phyloP scores from a whole-genome alignment of 2,888 invertebrate genomes.

The Leistus spinibarbis region DNA sequence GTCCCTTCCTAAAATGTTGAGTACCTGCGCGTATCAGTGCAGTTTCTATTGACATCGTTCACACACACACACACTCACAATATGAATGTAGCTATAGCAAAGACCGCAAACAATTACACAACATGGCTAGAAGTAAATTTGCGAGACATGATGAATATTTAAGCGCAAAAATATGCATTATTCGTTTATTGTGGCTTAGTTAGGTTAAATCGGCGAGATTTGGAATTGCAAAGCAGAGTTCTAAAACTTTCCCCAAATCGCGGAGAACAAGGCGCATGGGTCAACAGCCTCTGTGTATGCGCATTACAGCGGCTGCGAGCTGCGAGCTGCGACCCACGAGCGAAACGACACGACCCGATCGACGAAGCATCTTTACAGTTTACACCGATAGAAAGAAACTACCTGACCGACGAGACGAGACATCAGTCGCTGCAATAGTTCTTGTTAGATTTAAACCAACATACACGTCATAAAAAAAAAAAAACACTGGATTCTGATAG shows the following conservation, averaged over 20 bases:
- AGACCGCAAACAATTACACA: not conserved
- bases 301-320: not conserved
- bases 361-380: not conserved
- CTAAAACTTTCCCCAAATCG: conserved; percentile 36
- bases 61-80: not conserved
- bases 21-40: not conserved
- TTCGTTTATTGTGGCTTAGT: not conserved
- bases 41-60: not conserved
- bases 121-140: not conserved
- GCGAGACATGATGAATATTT: not conserved
- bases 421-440: too few relatives aligned
- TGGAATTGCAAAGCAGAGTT: conserved; percentile 5
- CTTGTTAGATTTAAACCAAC: too few relatives aligned
- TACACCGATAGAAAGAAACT: conserved; percentile 3
- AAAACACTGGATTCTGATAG: not conserved
- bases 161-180: not conserved
- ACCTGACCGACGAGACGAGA: not conserved
- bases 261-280: conserved; percentile 2
- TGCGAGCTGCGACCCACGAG: not conserved
- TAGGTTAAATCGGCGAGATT: not conserved
- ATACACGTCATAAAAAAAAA: not conserved
- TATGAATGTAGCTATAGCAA: not conserved
- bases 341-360: not conserved
- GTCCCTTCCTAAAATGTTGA: not conserved
- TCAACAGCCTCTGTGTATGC: conserved; percentile 22